Base-by-base conservation (phyloP, 2,113 vertebrate species). In the Chunga burmeisteri region DNA sequence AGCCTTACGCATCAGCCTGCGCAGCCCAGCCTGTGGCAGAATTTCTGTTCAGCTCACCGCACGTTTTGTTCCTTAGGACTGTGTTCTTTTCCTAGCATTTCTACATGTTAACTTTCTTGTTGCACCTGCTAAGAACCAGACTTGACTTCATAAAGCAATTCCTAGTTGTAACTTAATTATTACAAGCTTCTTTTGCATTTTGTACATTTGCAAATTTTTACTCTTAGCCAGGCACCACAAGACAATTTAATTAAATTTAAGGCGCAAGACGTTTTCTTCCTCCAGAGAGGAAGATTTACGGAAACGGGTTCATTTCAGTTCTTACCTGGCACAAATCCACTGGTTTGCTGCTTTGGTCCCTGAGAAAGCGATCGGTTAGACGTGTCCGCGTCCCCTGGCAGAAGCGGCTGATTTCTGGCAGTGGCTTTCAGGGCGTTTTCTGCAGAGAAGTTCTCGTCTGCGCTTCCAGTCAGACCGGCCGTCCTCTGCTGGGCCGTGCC, bases 321-420 rank as follows among this genome's bases (percentile, higher is more conserved):
- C 95, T 98, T 97, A 98, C 99, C 99, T 98, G 98, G 97, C 91
- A 97, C 88, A 88, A 88, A 88, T 81, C 93, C 95, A 82, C 68
- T 88, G 55, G 88, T 96, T 91, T 94, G 96, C 79, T 96, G 96
- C 82, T 96, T 96, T 93, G 93, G 93, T 80, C 91, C 97, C 94
- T 97, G 96, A 87, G 93, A 96, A 77, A 95, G 46, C 25, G 98
- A 97, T 70, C 95, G 96, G 80, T 98, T 98, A 67, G 72, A 94
- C 88, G 91, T 79, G 47, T 97, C 96, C 53, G 79, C 85, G 93
- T 96, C 94, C 61, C 97, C 83, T n/a, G 94, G 78, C 9, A 86
- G 65, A 38, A 88, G 52, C 7, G 86, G 62, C 20, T 96, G 96
- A 67, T 77, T 96, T 67, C 96, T 97, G 53, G 93, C 26, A 25